phyloP scores from a whole-genome alignment of 2,888 invertebrate genomes.

The Operophtera brumata region DNA sequence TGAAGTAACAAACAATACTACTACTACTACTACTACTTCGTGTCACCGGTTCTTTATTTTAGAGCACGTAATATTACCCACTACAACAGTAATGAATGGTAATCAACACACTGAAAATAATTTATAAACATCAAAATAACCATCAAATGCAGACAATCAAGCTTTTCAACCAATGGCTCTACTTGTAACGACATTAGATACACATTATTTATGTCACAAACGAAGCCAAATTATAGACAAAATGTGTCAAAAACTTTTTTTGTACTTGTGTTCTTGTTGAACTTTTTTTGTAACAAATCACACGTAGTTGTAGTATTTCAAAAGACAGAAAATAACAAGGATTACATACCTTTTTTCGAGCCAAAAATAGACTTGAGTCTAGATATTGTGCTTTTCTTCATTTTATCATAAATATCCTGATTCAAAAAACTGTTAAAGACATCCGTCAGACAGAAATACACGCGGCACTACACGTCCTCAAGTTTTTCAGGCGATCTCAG shows the following conservation, averaged over 20 bases:
- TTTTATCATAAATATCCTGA: slow-evolving; percentile 41
- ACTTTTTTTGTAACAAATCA: not conserved
- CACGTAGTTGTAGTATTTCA: not conserved
- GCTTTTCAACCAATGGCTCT: too few species aligned
- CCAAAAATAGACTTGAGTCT: slow-evolving; percentile 73
- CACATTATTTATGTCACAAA: not conserved
- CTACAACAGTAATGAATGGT: too few species aligned
- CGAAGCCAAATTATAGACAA: not conserved
- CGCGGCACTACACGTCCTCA: slow-evolving; percentile 69
- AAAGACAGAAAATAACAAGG: not conserved
- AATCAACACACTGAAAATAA: too few species aligned
- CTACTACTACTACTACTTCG: too few species aligned
- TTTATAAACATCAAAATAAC: too few species aligned
- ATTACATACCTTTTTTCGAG: slow-evolving; percentile 66
- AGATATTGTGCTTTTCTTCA: slow-evolving; percentile 76
- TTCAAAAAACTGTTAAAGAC: slow-evolving; percentile 57
- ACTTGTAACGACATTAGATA: too few species aligned
- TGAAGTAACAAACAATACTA: too few species aligned
- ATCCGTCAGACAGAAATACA: slow-evolving; percentile 74
- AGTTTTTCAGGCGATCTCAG: slow-evolving; percentile 73
- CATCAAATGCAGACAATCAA: too few species aligned
- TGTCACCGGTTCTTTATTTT: too few species aligned
- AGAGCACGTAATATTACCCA: too few species aligned
- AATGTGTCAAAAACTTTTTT: not conserved
- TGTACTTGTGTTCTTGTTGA: too few species aligned